Evolutionary conservation across 2,888 invertebrate genomes (phyloP).

Genomic region (Harpalus rufipes): DNA sequence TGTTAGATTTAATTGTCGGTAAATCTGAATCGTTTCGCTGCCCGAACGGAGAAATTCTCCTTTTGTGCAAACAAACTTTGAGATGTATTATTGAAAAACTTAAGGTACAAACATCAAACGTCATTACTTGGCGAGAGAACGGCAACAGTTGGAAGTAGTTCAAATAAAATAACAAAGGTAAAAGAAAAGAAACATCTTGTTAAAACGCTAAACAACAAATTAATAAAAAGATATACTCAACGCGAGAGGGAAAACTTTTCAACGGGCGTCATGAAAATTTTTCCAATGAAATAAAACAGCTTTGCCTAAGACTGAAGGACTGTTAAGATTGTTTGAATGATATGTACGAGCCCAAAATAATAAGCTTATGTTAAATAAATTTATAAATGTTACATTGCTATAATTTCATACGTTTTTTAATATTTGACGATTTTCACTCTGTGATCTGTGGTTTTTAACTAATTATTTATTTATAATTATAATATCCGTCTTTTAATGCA

Average conservation of each 20-base stretch:
- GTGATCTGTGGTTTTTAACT: no score
- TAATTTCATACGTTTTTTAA: no score
- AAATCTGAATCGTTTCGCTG: not conserved
- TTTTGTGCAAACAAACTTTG: constrained; percentile 1
- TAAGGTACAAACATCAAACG: constrained; percentile 10
- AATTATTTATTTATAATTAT: no score
- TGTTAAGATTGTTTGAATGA: no score
- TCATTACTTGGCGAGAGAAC: not conserved
- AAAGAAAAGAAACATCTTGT: constrained; percentile 23
- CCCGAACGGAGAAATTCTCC: not conserved
- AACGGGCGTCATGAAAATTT: not conserved
- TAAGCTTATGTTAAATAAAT: no score
- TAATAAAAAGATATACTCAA: not conserved
- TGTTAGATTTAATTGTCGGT: constrained; percentile 3
- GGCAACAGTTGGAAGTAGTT: constrained; percentile 14
- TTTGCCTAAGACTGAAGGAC: no score
- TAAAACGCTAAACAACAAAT: constrained; percentile 7
- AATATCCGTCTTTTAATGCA: no score
- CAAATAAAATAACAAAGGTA: constrained; percentile 5
- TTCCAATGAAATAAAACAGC: not conserved
- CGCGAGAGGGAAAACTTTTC: not conserved
- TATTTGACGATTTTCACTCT: no score
- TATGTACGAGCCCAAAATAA: no score
- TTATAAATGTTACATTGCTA: no score
- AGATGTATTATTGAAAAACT: constrained; percentile 33